Base-by-base conservation (phyloP, 2,797 vertebrate species). In the Hydrophis major region DNA sequence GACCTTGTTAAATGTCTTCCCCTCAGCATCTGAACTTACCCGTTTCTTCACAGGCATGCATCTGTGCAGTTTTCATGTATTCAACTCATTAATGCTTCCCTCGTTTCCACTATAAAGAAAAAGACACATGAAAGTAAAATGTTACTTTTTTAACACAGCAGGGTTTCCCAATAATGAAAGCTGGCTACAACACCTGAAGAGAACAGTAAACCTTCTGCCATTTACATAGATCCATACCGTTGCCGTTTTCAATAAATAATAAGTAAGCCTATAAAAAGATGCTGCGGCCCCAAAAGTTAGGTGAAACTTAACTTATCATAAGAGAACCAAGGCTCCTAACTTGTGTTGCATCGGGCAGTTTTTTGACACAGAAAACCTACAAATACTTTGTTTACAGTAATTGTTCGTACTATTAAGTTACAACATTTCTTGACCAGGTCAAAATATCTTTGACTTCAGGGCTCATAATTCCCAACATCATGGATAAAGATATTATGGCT, bases 31-130 rank as follows among this genome's bases (percentile, higher is more conserved):
- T 96, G 95, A 96, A 95, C 91, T 94, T 95, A 93, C 89, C 94
- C 94, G 91, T 92, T 97, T 96, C 97, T 94, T 95, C 96, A 94
- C 95, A 96, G 94, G 89, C 96, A 94, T 93, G 94, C 95, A 94
- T 94, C 96, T 96, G 93, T 90, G 93, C 94, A 95, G 89, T 96
- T 97, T 97, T 96, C 95, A 95, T 94, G 94, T 96, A 96, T 96
- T 97, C 97, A 96, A 97, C 96, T 97, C 96, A 97, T 97, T 97
- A 97, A 97, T 95, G 94, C 96, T 96, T 96, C 96, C 96, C 95
- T 91, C 93, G 89, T 96, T 96, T 96, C 94, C 94, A 95, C 88
- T 95, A 96, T 96, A 97, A 96, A 97, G 95, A 94, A 96, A 92
- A 88, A 97, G 96, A 96, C 94, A 96, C 97, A 96, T 96, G 96